Base-by-base conservation (phyloP, 2,888 invertebrate genomes). In the Pilophorus perplexus region DNA sequence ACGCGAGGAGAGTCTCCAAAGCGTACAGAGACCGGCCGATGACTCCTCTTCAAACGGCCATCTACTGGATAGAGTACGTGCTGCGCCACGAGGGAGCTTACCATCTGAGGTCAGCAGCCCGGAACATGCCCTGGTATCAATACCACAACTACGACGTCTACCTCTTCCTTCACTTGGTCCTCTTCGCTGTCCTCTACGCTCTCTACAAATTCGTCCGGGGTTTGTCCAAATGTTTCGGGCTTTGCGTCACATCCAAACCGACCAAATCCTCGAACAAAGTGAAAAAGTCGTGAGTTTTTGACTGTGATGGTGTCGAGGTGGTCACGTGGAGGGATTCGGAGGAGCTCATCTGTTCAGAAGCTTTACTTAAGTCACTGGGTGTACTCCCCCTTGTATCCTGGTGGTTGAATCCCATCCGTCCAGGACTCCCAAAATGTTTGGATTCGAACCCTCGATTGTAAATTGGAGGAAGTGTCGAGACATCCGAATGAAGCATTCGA, bases 1-100 rank as follows among this genome's bases (percentile, higher is more conserved):
- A 68, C 20, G 72, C 72, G 5, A 52, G 64, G 50, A 54, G 59
- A 14, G 44, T 73, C n/a, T 72, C 72, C 3, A 67, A 64, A 18
- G 55, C 67, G 0, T 74, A 71, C 67, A 70, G 70, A 14, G 85
- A 85, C 73, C 78, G 85, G 22, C 83, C 82, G 0, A 74, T 81
- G 73, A 78, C 79, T 14, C 82, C 85, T 0, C 71, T 85, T 67
- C 83, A 85, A 25, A 82, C 81, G 22, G 83, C 83, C 0, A 76
- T 84, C 0, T 85, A 83, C 75, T 86, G 85, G 85, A 80, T 83
- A 55, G 85, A 86, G 74, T 84, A 85, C 71, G 81, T 85, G 0
- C 75, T 83, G 5, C 79, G 83, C 37, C 83, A 84, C 71, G 80
- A 80, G 65, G 83, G 83, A 40, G 72, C 73, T 2, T 25, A 65